Percentiles rank a stretch among this genome's conserved stretches.
Evolutionary conservation across 2,113 vertebrate species (phyloP).

Genomic region (Psittacula cyanocephala): DNA sequence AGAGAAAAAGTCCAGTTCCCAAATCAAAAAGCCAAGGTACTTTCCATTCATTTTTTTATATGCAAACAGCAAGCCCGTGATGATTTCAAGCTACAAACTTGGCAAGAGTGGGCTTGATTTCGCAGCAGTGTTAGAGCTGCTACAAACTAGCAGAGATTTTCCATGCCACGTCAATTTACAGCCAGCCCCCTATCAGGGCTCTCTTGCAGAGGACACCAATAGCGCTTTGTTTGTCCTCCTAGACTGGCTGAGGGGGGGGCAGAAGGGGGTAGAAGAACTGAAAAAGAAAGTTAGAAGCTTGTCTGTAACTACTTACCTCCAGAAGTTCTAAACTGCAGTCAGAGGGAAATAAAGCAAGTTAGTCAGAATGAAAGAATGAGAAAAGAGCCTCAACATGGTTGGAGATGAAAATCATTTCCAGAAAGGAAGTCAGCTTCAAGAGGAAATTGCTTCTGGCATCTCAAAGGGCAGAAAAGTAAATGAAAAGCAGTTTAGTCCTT

Average conservation of each 20-base stretch:
- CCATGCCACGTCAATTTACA: conserved; percentile 85
- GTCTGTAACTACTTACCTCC: conserved; percentile 56
- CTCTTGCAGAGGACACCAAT: conserved; percentile 74
- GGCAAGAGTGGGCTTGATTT: conserved; percentile 23
- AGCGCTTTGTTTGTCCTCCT: conserved; percentile 78
- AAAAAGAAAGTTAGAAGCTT: conserved; percentile 73
- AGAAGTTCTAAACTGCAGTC: conserved; percentile 46
- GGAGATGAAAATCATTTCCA: conserved; percentile 78
- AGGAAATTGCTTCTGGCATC: conserved; percentile 76
- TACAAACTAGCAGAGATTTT: conserved; percentile 77
- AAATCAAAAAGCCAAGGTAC: neutral
- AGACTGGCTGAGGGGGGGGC: conserved; percentile 58
- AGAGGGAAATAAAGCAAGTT: conserved; percentile 11
- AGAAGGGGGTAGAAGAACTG: neutral
- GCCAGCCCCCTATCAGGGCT: conserved; percentile 77
- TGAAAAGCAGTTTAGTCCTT: conserved; percentile 54
- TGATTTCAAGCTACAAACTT: conserved; percentile 42
- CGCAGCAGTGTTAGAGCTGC: conserved; percentile 54
- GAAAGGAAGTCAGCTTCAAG: conserved; percentile 77
- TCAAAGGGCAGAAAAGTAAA: conserved; percentile 68
- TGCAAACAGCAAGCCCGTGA: neutral
- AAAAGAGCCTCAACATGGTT: conserved; percentile 64
- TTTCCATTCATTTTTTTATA: conserved; percentile 72
- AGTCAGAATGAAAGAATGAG: conserved; percentile 58
- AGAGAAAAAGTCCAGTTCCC: conserved; percentile 16